A percentile compares a stretch with the other conserved stretches of the same genome.
phyloP scores from a whole-genome alignment of 1,140 invertebrate species.

The Zelostemma sp. region DNA sequence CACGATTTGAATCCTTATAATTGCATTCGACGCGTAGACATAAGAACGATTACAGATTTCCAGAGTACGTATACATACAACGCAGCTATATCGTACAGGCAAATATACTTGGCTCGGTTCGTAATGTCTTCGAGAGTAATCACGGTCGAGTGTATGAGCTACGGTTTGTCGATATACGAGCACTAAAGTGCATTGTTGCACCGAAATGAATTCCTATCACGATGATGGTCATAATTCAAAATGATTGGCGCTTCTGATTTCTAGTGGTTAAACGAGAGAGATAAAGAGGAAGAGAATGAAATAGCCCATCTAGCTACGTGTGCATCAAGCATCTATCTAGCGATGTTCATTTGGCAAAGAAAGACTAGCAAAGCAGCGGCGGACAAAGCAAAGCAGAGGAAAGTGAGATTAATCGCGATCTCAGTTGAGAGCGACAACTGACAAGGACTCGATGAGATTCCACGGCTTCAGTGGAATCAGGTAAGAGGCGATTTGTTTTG shows the following conservation, averaged over 20 bases:
- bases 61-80: too few species aligned
- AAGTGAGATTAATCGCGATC: conserved; percentile 17
- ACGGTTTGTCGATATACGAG: conserved; percentile 38
- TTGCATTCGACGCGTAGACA: too few species aligned
- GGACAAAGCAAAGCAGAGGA: background rate
- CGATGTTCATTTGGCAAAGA: conserved; percentile 12
- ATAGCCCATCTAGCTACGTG: background rate
- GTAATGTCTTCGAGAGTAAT: conserved; percentile 38
- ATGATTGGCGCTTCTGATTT: conserved; percentile 43
- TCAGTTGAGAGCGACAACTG: conserved; percentile 36
- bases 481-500: conserved; percentile 46
- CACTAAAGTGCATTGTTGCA: conserved; percentile 46
- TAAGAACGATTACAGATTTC: too few species aligned
- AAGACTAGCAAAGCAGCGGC: background rate
- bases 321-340: conserved; percentile 20
- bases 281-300: background rate
- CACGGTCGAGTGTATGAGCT: conserved; percentile 38
- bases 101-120: too few species aligned
- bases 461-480: conserved; percentile 35
- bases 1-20: too few species aligned
- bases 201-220: conserved; percentile 44
- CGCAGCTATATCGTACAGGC: too few species aligned
- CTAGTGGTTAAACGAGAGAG: conserved; percentile 18
- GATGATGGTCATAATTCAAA: conserved; percentile 45
- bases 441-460: conserved; percentile 41